These are phyloP conservation scores for Ceratina australensis DNA, from an alignment of 1,140 invertebrate species.

Conservation along the genomic window DNA sequence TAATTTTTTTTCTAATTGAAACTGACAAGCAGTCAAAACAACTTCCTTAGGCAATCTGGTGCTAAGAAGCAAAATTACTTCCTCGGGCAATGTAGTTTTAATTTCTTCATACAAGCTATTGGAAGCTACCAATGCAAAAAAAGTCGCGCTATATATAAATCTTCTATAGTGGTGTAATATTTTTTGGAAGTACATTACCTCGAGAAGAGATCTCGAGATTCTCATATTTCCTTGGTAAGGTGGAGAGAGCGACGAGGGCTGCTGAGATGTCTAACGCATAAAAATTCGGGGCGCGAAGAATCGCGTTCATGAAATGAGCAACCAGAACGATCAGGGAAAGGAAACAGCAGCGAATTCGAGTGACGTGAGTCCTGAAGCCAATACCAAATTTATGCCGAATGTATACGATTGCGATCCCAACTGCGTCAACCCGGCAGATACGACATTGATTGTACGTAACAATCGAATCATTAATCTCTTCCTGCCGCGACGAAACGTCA, in stretches of 20 bases:
- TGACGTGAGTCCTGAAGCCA: conserved; percentile 1
- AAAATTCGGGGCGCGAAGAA: conserved; percentile 2
- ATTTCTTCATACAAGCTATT: no score
- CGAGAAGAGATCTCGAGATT: neutral
- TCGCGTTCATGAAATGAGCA: conserved; percentile 37
- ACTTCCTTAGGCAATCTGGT: no score
- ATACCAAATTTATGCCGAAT: conserved; percentile 29
- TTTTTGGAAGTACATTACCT: no score
- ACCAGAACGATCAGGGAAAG: neutral
- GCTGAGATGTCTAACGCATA: conserved; percentile 24
- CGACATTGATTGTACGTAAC: conserved; percentile 64
- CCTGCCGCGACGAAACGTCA: no score
- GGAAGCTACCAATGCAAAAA: no score
- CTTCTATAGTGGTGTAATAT: neutral
- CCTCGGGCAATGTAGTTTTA: no score
- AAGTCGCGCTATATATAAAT: no score
- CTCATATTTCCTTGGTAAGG: neutral
- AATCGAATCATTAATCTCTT: neutral
- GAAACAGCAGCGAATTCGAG: conserved; percentile 24
- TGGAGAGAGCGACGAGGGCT: conserved; percentile 15
- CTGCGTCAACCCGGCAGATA: conserved; percentile 46
- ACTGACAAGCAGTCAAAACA: no score
- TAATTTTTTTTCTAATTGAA: no score
- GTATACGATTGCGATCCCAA: conserved; percentile 55
- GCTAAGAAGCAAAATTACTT: no score